Evolutionary conservation across 2,113 vertebrate species (phyloP).

Genomic region (Vireo altiloquus): DNA sequence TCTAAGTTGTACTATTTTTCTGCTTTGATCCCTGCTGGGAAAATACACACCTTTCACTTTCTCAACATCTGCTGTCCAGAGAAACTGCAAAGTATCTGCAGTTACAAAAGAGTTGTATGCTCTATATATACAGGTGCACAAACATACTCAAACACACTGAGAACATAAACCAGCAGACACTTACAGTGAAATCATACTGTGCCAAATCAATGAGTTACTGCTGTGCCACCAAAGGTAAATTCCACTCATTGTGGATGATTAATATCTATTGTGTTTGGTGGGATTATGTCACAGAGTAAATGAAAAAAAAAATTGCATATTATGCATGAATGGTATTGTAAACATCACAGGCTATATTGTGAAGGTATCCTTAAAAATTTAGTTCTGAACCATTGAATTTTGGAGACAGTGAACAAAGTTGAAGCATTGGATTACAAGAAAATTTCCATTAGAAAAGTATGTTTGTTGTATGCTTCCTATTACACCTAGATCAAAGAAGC

Average conservation of each 20-base stretch:
- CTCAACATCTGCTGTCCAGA: not conserved
- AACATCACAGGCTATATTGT: not conserved
- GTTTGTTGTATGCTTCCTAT: not conserved
- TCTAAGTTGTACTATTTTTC: not conserved
- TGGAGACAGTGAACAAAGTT: not conserved
- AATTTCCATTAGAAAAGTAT: not conserved
- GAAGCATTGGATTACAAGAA: not conserved
- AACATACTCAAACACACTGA: not conserved
- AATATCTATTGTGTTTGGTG: not conserved
- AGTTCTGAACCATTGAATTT: not conserved
- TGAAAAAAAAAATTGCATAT: not conserved
- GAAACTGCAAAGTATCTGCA: not conserved
- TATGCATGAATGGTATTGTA: not conserved
- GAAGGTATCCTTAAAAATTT: not conserved
- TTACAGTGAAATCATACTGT: not conserved
- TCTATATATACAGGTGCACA: not conserved
- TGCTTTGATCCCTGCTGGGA: slow-evolving; percentile 12
- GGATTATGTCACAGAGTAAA: not conserved
- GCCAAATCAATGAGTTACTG: slow-evolving; percentile 1
- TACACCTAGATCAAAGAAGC: slow-evolving; percentile 7
- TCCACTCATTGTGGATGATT: not conserved
- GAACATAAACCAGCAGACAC: not conserved
- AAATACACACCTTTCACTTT: slow-evolving; percentile 8
- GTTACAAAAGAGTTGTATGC: not conserved
- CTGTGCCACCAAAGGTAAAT: not conserved